Percentiles rank a stretch among this genome's conserved stretches.
Evolutionary conservation across 2,113 vertebrate species (phyloP).

Genomic region (Seriola aureovittata): DNA sequence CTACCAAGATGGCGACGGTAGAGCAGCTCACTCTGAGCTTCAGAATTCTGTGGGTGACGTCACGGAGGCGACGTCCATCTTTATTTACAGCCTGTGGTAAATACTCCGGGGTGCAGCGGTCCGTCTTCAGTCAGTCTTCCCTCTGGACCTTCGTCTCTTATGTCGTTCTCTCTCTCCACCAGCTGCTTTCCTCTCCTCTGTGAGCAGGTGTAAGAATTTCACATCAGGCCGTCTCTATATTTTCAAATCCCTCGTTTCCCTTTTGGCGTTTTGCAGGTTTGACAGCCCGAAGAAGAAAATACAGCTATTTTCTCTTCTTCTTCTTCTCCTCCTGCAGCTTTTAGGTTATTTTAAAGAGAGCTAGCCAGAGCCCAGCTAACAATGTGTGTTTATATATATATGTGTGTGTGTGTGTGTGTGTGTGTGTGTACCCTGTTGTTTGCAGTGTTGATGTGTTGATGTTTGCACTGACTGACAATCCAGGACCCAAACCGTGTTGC

Average conservation of each 20-base stretch:
- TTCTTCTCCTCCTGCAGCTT: slow-evolving; percentile 3
- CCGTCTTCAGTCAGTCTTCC: not conserved
- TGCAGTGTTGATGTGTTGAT: slow-evolving; percentile 48
- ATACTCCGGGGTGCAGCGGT: no score
- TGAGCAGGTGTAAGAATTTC: not conserved
- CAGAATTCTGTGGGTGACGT: no score
- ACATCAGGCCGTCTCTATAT: not conserved
- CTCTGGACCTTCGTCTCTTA: not conserved
- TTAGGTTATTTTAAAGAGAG: slow-evolving; percentile 24
- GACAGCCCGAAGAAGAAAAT: slow-evolving; percentile 45
- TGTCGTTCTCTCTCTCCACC: not conserved
- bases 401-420: slow-evolving; percentile 16
- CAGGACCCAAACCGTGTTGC: slow-evolving; percentile 26
- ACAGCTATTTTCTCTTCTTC: no score
- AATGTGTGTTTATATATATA: not conserved
- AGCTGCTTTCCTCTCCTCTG: not conserved
- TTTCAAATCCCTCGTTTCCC: not conserved
- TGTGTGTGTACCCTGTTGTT: slow-evolving; percentile 38
- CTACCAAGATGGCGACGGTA: no score
- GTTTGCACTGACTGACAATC: slow-evolving; percentile 57
- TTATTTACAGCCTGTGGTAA: no score
- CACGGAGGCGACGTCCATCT: no score
- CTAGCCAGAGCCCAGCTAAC: slow-evolving; percentile 15
- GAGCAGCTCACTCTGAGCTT: no score
- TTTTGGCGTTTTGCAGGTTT: slow-evolving; percentile 11